Evolutionary conservation across 2,797 vertebrate genomes (phyloP), one percentile per base, ranked within the genome.

Genomic region (Poeciliopsis gracilis): DNA sequence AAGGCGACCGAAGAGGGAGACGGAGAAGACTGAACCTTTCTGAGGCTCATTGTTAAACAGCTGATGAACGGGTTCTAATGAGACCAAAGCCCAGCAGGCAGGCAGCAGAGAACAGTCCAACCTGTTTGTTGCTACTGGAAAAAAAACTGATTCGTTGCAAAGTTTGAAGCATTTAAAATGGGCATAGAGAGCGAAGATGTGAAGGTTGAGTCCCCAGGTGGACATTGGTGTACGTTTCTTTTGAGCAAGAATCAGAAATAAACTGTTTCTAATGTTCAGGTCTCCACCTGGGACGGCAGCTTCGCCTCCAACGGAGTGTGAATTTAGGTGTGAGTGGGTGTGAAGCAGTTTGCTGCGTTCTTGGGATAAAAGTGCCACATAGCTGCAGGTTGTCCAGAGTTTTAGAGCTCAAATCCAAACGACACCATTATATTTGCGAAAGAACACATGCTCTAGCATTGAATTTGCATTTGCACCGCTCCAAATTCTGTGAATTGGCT

Each of bases 281-380:
- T 88, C 85, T 84, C 86, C 66, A 83, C 85, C 85, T 83, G 72
- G 20, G n/a, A 61, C 57, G 53, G 49, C 85, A 86, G 79, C 89
- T 84, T 82, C 41, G 0, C 86, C 86, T 84, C 87, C 82, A 80
- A 70, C 25, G 4, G 57, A 79, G 79, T 78, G 78, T 86, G 77
- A 76, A 76, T 89, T 87, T 90, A 80, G 86, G 86, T 88, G 85
- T 89, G 81, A 85, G 91, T 93, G 79, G 89, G 91, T 79, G 82
- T 88, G 74, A 82, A 87, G 80, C 75, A 75, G 77, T 84, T 83
- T 86, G 77, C 82, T 79, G 36, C 5, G 8, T 84, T 88, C 74
- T 78, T 28, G 23, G 76, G 41, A 84, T 86, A 81, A 82, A 90
- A 71, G 25, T 13, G n/a, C 79, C 43, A 76, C 46, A 51, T 70